Evolutionary conservation across 23 tunicate species (phyloP), one percentile per base, ranked within the genome.

Genomic region (Aplidium turbinatum): DNA sequence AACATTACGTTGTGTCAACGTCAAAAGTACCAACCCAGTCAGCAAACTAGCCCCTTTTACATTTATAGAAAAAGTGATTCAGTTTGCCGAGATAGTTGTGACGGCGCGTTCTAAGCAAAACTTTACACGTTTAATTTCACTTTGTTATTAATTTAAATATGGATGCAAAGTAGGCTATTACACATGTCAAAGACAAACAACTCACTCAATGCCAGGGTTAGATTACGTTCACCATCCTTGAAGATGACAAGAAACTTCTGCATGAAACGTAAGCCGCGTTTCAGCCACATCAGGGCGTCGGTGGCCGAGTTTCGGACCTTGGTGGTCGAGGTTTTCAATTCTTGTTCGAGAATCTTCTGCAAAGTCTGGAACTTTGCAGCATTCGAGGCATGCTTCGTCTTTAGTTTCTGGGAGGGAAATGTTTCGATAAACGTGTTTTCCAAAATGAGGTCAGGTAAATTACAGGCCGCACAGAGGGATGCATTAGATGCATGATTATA

Each of bases 201-300:
- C 87, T 57, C 56, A 86, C 88, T 93, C 22, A 93, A 35, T 13
- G 94, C 89, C 24, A 52, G 52, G 16, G 95, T 80, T 1, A 87
- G 52, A 57, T 87, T 70, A 28, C 78, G 68, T 55, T 94, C 89
- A 24, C 99, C 99, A 53, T 82, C 56, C 47, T 70, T 87, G 31
- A 94, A 56, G 45, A 76, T 78, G 60, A 65, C 35, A 1, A 94
- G 83, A 65, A 94, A 88, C 71, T 80, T 60, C 27, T 87, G 85
- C 47, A 94, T 77, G 53, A 94, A 87, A 9, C 94, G 70, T 20
- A 94, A 75, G 18, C 89, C 99, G 35, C 99, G 71, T 78, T 94
- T 94, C 63, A 94, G 38, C 99, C 99, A 94, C 91, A 94, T 66
- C 42, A 94, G 72, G 57, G 99, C 99, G 48, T 94, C 99, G 11